These are phyloP conservation scores for Stegophylla sp. DNA, from an alignment of 2,888 invertebrate species.

Conservation along the genomic window DNA sequence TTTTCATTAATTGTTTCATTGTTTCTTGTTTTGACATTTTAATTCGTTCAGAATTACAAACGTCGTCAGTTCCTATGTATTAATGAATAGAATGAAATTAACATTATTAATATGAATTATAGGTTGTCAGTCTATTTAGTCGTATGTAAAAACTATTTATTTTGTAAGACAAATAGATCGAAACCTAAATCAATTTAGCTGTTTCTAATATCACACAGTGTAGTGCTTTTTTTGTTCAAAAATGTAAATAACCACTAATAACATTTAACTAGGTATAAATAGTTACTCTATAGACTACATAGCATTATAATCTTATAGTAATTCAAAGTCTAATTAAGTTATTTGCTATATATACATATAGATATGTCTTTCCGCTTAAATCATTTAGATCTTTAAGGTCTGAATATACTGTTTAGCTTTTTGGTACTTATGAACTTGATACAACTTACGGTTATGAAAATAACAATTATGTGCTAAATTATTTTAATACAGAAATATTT, in stretches of 20 bases:
- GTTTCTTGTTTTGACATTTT: not conserved
- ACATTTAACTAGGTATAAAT: not conserved
- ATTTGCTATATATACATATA: too few relatives aligned
- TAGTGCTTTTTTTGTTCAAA: slow-evolving; percentile 37
- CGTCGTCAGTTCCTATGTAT: not conserved
- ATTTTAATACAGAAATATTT: too few relatives aligned
- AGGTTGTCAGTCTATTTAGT: slow-evolving; percentile 54
- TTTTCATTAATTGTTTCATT: not conserved
- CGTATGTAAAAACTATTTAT: slow-evolving; percentile 51
- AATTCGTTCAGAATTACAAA: not conserved
- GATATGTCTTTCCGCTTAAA: too few relatives aligned
- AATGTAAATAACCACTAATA: slow-evolving; percentile 4
- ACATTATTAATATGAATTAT: slow-evolving; percentile 5
- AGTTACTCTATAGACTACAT: too few relatives aligned
- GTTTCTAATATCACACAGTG: slow-evolving; percentile 10
- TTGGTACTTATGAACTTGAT: too few relatives aligned
- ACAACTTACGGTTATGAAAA: too few relatives aligned
- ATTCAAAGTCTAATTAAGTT: too few relatives aligned
- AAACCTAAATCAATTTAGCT: slow-evolving; percentile 37
- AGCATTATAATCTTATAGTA: too few relatives aligned
- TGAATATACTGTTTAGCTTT: too few relatives aligned
- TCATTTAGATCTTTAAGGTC: too few relatives aligned
- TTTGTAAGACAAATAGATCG: slow-evolving; percentile 57
- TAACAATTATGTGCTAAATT: too few relatives aligned
- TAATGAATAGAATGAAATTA: not conserved